Conservation (phyloP, 2,113 vertebrate species). For the human region GRCh38 chrX:138686501-138687000, state of each 20-base stretch:
- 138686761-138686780: background rate
- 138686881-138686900: background rate
- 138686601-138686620: background rate
- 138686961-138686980: background rate
- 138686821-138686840: background rate
- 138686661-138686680: constrained; percentile 31
- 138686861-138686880: background rate
- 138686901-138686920: background rate
- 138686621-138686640: background rate
- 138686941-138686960: background rate
- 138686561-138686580: background rate
- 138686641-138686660: background rate
- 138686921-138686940: background rate
- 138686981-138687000: background rate
- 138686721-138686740: constrained; percentile 11
- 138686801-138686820: background rate
- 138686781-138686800: background rate
- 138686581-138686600: background rate
- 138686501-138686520: background rate
- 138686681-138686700: background rate
- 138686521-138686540: background rate
- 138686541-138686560: background rate
- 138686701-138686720: constrained; percentile 29
- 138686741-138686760: background rate
- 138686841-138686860: background rate